These are phyloP conservation scores for Vultur gryphus DNA, from an alignment of 2,797 vertebrate genomes.

Conservation along the genomic window DNA sequence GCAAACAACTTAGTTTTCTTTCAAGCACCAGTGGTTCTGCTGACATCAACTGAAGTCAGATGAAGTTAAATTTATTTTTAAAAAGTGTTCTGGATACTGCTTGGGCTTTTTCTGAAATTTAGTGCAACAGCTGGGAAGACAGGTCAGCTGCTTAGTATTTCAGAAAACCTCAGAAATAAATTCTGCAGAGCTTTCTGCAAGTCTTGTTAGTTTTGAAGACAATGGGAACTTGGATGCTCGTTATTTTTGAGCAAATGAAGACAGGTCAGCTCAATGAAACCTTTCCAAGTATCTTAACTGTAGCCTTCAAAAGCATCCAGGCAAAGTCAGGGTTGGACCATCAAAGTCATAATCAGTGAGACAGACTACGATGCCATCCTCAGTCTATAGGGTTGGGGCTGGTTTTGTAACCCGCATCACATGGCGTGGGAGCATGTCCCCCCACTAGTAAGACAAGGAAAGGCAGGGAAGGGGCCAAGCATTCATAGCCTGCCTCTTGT, in stretches of 20 bases:
- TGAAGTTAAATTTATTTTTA: neutral
- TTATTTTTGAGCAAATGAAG: neutral
- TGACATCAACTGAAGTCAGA: neutral
- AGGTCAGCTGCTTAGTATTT: neutral
- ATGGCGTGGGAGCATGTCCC: rapidly evolving
- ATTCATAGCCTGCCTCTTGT: neutral
- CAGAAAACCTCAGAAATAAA: neutral
- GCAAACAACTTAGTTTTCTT: neutral
- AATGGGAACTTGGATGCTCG: neutral
- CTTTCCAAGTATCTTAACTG: neutral
- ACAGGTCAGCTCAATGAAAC: neutral
- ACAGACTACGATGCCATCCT: neutral
- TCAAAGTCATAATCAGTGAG: neutral
- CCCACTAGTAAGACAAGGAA: neutral
- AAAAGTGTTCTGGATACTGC: neutral
- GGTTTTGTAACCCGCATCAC: no score
- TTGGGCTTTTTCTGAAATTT: neutral
- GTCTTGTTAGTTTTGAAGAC: neutral
- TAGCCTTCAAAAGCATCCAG: neutral
- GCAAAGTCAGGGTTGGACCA: neutral
- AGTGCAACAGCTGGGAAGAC: neutral
- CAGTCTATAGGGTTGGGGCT: neutral
- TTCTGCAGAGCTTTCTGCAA: neutral
- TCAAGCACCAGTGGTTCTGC: neutral
- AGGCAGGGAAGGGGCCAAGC: neutral